Evolutionary conservation across 2,888 invertebrate species (phyloP), one percentile per base, ranked within the genome.

Genomic region (Lamproptera curius): DNA sequence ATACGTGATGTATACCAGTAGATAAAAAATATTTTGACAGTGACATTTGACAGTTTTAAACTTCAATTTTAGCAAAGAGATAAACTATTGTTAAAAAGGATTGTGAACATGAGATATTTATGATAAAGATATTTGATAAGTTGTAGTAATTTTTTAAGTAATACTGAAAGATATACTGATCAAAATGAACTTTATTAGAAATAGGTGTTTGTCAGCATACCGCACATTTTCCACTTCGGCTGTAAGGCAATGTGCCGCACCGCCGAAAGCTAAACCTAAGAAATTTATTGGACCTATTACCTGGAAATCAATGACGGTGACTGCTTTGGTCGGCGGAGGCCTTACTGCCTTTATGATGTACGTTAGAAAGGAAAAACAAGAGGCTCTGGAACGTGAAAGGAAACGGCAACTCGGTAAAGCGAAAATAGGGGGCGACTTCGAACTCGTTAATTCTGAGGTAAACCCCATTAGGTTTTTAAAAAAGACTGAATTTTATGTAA

Each of bases 391-490:
- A 43, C 91, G 90, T 35, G 96, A 97, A 64, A 90, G 97, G 28
- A 93, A 93, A 63, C 87, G 93, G 47, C 91, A 93, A 61, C 79
- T 99, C 5, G 98, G 98, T 0, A 97, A 97, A 81, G 95, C 96
- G 1, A 90, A 94, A 39, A 97, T 99, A 54, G 99, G 99, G 26
- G 99, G 99, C 3, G 84, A 89, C 23, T 99, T 98, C 90, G 95
- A 97, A 63, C 79, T 99, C 17, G 78, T 95, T 0, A 92, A 96
- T 77, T 78, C 92, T 1, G 81, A 91, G 76, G 88, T 85, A 60
- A 57, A 42, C 36, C 34, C 16, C 11, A 16, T 15, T n/a, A n/a
- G n/a, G n/a, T n/a, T n/a, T n/a, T n/a, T n/a, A n/a, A n/a, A n/a
- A n/a, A n/a, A n/a, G n/a, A n/a, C n/a, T n/a, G n/a, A n/a, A n/a